Conservation (phyloP, 2,797 vertebrate species). For the Odontamblyopus lacepedii region DNA sequence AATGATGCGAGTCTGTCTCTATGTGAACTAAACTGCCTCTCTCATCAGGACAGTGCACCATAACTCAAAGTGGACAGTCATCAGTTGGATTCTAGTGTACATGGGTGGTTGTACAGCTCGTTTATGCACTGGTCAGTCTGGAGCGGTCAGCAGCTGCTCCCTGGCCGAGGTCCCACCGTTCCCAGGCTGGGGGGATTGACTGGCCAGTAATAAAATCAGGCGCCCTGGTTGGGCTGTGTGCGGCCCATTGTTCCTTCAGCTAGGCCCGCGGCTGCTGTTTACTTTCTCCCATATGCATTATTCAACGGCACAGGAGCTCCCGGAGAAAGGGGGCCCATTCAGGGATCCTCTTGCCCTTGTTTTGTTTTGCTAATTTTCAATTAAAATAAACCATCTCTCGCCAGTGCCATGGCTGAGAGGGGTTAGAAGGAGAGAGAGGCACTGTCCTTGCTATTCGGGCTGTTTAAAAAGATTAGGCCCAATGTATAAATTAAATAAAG, state of each 20-base stretch:
- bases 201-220: slow-evolving; percentile 99
- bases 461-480: slow-evolving; percentile 74
- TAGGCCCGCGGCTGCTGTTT: slow-evolving; percentile 99
- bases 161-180: slow-evolving; percentile 94
- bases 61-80: slow-evolving; percentile 52
- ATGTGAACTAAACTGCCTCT: neutral
- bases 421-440: slow-evolving; percentile 66
- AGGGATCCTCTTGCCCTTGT: slow-evolving; percentile 87
- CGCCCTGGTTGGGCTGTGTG: slow-evolving; percentile 94
- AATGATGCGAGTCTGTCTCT: neutral
- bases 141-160: slow-evolving; percentile 98
- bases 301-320: slow-evolving; percentile 99
- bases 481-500: slow-evolving; percentile 77
- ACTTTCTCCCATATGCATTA: slow-evolving; percentile 99
- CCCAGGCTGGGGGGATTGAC: slow-evolving; percentile 98
- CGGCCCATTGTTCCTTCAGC: slow-evolving; percentile 93
- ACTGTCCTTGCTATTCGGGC: slow-evolving; percentile 70
- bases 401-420: slow-evolving; percentile 80
- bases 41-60: slow-evolving; percentile 11
- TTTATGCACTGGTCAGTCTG: slow-evolving; percentile 81
- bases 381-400: slow-evolving; percentile 86
- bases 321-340: slow-evolving; percentile 97
- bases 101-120: slow-evolving; percentile 60
- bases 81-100: slow-evolving; percentile 48
- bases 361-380: slow-evolving; percentile 90